Evolutionary conservation across 2,113 vertebrate species (phyloP).

Genomic region (Pavo muticus): DNA sequence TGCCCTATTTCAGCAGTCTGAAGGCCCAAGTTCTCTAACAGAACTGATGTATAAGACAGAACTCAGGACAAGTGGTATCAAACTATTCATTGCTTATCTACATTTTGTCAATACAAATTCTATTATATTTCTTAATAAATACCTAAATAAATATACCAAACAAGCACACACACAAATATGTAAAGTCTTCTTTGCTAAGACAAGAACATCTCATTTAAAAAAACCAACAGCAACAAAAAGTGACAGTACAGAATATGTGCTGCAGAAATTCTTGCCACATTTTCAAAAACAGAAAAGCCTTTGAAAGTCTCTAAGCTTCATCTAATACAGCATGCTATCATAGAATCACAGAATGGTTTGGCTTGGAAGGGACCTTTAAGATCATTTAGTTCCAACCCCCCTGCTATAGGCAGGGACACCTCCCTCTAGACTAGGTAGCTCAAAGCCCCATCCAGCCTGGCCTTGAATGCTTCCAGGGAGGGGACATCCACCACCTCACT

Average conservation of each 20-base stretch:
- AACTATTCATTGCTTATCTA: neutral
- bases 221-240: neutral
- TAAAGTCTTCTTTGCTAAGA: neutral
- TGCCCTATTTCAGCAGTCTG: neutral
- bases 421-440: too few species aligned
- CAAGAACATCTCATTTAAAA: neutral
- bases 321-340: neutral
- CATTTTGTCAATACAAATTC: neutral
- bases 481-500: too few species aligned
- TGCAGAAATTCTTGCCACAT: neutral
- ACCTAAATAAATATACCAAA: neutral
- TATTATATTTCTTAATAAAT: neutral
- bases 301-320: neutral
- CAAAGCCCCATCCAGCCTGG: too few species aligned
- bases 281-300: neutral
- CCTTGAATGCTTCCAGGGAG: too few species aligned
- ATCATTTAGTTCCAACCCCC: too few species aligned
- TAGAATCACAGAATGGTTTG: too few species aligned
- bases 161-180: neutral
- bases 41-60: neutral
- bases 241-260: neutral
- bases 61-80: neutral
- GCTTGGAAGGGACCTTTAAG: too few species aligned
- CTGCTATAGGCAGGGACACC: too few species aligned
- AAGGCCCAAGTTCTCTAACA: neutral